Evolutionary conservation across 2,888 invertebrate genomes (phyloP), one percentile per base, ranked within the genome.

Genomic region (Plagiodera versicolora): DNA sequence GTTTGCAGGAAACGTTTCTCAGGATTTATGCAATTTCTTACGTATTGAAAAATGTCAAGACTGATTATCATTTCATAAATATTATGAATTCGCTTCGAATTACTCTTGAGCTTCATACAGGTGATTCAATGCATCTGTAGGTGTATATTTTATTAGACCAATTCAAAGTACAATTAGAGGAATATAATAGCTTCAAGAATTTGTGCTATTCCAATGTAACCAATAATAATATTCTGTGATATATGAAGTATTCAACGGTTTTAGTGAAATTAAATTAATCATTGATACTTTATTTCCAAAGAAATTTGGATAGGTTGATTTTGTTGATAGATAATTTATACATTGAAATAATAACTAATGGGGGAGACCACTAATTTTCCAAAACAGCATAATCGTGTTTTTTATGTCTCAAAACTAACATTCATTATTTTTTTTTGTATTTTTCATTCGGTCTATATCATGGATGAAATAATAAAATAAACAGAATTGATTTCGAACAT

Each of bases 201-300:
- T n/a, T n/a, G n/a, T 3, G 11, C 28, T 30, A 20, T 30, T 30
- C 28, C 45, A 28, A 49, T 18, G 16, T 51, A 20, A 16, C 20
- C 51, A 61, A 64, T 56, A 60, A 56, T 47, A 60, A 56, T 56
- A 60, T 62, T 60, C 64, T 66, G 64, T 66, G 64, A 64, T 66
- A 64, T 66, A 64, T 56, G 17, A 58, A 66, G 64, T 66, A 66
- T 66, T 66, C 61, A 59, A 57, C 60, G 51, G 52, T 32, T 56
- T 55, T 49, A 58, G 54, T 55, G 30, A 61, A 52, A 58, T 60
- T 8, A 28, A 62, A 65, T 62, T 59, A 62, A 64, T 44, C 18
- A 59, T 8, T 24, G 45, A 39, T 44, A 44, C 50, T 49, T 24
- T 55, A 48, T 51, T 59, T 32, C 10, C 32, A 10, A n/a, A 32